These are phyloP conservation scores for Spizaetus ornatus DNA, from an alignment of 2,113 vertebrate species.

Conservation along the genomic window DNA sequence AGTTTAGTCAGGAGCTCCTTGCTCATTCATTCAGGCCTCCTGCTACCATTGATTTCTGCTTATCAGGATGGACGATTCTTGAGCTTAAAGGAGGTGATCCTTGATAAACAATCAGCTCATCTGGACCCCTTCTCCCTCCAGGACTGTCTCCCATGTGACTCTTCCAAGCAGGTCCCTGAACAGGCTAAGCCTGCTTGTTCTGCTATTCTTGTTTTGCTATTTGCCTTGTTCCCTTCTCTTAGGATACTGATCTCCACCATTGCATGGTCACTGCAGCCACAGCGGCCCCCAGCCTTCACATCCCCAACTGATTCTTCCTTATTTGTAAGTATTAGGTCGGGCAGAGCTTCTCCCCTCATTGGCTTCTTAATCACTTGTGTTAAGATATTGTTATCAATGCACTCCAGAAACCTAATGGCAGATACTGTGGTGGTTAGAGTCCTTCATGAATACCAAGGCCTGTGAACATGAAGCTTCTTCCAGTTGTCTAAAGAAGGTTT, in stretches of 20 bases:
- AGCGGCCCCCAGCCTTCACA: not conserved
- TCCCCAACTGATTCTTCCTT: not conserved
- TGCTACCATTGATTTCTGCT: not conserved
- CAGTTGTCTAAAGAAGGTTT: not conserved
- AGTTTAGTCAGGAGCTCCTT: not conserved
- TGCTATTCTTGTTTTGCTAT: not conserved
- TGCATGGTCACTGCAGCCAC: not conserved
- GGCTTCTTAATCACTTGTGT: not conserved
- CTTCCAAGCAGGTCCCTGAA: not conserved
- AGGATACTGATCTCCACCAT: not conserved
- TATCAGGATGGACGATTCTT: not conserved
- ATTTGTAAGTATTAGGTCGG: not conserved
- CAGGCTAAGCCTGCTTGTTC: not conserved
- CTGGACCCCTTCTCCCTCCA: not conserved
- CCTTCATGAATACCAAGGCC: not conserved
- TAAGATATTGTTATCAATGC: not conserved
- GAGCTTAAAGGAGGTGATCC: not conserved
- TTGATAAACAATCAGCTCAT: not conserved
- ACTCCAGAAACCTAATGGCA: not conserved
- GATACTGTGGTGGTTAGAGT: not conserved
- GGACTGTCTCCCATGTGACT: not conserved
- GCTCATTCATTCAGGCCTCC: not conserved
- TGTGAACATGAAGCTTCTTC: not conserved
- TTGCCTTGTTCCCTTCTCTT: not conserved
- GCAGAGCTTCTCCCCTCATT: not conserved